phyloP scores from a whole-genome alignment of 2,113 vertebrate species.

The Thomomys bottae region DNA sequence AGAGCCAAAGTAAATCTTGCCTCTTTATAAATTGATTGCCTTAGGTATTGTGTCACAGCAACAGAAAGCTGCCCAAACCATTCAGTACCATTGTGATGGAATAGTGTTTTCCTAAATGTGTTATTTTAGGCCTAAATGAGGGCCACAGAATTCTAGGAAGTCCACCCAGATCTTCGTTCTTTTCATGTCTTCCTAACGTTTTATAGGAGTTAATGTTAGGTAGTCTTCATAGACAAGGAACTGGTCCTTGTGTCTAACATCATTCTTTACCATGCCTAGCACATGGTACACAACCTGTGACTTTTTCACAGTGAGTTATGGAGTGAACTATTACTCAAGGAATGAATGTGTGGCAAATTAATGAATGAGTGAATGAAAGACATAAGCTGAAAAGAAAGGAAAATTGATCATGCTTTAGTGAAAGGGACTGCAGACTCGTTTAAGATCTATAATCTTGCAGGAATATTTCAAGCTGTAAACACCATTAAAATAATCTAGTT shows the following conservation, averaged over 20 bases:
- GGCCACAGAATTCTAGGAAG: neutral
- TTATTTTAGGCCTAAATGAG: neutral
- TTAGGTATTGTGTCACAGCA: neutral
- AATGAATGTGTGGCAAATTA: neutral
- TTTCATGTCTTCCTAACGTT: neutral
- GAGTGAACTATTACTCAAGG: neutral
- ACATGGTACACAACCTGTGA: neutral
- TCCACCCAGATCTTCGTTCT: neutral
- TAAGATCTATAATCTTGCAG: neutral
- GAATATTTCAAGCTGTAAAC: slow-evolving; percentile 55
- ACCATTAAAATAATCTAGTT: slow-evolving; percentile 51
- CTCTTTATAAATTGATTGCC: neutral
- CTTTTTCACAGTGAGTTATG: neutral
- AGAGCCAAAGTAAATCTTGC: neutral
- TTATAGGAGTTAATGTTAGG: neutral
- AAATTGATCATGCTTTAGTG: slow-evolving; percentile 69
- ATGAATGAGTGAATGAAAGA: neutral
- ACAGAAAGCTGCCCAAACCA: neutral
- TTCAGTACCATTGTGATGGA: neutral
- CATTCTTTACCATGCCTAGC: slow-evolving; percentile 7
- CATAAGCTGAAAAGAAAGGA: slow-evolving; percentile 41
- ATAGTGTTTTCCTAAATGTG: neutral
- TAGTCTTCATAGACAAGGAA: neutral
- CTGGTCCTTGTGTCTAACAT: slow-evolving; percentile 19
- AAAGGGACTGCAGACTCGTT: neutral